phyloP scores from a whole-genome alignment of 2,113 vertebrate species.

The Nestor notabilis region DNA sequence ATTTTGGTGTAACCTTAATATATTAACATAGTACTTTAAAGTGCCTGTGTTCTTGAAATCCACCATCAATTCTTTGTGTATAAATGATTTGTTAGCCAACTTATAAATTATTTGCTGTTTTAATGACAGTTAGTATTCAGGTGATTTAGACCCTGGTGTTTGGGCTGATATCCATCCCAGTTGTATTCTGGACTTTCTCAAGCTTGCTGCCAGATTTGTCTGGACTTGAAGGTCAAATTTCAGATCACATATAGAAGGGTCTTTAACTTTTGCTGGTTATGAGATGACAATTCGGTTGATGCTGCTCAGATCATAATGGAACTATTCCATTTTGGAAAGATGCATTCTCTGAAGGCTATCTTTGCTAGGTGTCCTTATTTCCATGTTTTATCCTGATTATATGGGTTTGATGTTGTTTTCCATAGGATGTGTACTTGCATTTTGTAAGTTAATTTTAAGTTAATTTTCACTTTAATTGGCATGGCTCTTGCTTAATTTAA shows the following conservation, averaged over 20 bases:
- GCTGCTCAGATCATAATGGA: not conserved
- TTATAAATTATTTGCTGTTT: not conserved
- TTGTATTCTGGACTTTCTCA: not conserved
- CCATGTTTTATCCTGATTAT: not conserved
- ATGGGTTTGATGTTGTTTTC: not conserved
- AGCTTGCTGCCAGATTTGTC: not conserved
- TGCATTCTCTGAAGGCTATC: not conserved
- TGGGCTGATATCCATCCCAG: not conserved
- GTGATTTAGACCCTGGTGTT: not conserved
- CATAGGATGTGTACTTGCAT: not conserved
- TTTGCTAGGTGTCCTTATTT: not conserved
- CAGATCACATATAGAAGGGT: not conserved
- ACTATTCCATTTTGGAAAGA: not conserved
- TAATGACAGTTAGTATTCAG: not conserved
- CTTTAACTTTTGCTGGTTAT: not conserved
- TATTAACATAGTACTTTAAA: not conserved
- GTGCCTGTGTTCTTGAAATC: not conserved
- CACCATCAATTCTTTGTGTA: not conserved
- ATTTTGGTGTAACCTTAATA: not conserved
- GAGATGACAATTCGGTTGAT: not conserved
- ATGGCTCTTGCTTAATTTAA: not conserved
- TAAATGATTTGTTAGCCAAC: not conserved
- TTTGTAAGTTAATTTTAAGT: not conserved
- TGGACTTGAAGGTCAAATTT: not conserved
- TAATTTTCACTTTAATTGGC: not conserved